Evolutionary conservation across 2,797 vertebrate species (phyloP).

Genomic region (Malurus splendens): DNA sequence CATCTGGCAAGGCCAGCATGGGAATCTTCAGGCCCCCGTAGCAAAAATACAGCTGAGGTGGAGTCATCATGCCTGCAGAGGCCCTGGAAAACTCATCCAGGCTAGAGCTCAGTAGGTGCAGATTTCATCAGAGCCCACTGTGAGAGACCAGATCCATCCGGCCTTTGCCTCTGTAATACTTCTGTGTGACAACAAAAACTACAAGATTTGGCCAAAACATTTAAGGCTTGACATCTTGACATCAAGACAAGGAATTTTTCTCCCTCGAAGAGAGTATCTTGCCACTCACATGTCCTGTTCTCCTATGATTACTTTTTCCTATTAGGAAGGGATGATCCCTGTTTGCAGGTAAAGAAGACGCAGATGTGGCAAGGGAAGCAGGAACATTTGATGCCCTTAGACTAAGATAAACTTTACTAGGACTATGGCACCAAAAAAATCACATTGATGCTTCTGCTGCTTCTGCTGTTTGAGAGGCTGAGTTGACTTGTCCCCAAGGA

Average conservation of each 20-base stretch:
- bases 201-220: background rate
- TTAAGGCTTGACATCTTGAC: background rate
- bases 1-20: background rate
- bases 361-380: background rate
- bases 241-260: background rate
- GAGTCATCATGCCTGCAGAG: fast-evolving
- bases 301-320: background rate
- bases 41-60: background rate
- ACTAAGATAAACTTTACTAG: background rate
- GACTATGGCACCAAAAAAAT: background rate
- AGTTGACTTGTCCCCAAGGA: background rate
- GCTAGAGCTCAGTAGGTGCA: background rate
- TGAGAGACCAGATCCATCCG: background rate
- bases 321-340: background rate
- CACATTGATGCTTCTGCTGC: background rate
- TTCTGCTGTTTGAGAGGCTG: background rate
- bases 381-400: background rate
- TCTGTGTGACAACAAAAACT: background rate
- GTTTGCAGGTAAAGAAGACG: background rate
- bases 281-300: fast-evolving
- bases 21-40: background rate
- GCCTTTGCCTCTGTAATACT: background rate
- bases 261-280: background rate
- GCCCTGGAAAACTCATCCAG: background rate
- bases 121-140: background rate